phyloP scores from a whole-genome alignment of 2,888 invertebrate genomes.

The Melolontha melolontha region DNA sequence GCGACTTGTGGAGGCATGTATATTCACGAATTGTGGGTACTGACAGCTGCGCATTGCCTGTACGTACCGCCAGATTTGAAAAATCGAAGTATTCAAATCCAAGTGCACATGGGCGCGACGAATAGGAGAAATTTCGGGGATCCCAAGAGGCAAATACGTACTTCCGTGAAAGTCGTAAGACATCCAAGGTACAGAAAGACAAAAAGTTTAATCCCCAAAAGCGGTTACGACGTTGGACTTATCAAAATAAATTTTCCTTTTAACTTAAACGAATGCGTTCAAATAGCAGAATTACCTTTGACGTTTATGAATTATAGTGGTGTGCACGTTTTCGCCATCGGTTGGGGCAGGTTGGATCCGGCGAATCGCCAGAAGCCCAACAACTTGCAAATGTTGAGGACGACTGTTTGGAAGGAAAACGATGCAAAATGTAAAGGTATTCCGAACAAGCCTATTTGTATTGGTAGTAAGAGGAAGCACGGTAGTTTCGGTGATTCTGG shows the following conservation, averaged over 20 bases:
- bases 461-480: background rate
- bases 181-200: background rate
- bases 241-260: background rate
- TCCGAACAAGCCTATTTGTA: background rate
- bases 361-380: background rate
- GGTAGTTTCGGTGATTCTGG: slow-evolving; percentile 1
- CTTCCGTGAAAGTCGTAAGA: background rate
- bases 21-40: background rate
- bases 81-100: background rate
- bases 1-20: background rate
- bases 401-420: background rate
- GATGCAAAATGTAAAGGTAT: background rate
- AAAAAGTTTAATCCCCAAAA: background rate
- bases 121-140: background rate
- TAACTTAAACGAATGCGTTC: background rate
- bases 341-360: slow-evolving; percentile 2
- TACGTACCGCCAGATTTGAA: no score
- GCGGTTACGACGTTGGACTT: background rate
- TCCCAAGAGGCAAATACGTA: background rate
- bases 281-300: background rate
- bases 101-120: background rate
- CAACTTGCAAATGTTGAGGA: background rate
- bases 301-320: background rate
- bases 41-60: slow-evolving; percentile 1
- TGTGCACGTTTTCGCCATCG: background rate